Conservation (phyloP, 2,888 invertebrate species). For the Tinea pellionella region DNA sequence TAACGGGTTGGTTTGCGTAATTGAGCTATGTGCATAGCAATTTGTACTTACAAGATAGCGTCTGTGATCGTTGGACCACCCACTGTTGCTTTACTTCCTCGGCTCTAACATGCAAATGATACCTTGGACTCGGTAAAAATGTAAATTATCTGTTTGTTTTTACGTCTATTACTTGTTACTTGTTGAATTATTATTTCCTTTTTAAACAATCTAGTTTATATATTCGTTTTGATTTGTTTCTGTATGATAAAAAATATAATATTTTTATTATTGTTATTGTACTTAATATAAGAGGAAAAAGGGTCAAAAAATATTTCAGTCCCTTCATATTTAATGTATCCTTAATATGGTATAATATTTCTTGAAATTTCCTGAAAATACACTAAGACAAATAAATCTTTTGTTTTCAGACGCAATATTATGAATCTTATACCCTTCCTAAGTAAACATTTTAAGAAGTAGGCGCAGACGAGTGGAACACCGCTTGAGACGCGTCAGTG, state of each 20-base stretch:
- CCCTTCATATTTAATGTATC: neutral
- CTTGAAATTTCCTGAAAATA: neutral
- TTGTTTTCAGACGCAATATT: constrained; percentile 8
- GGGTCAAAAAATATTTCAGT: too few relatives aligned
- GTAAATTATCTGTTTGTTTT: neutral
- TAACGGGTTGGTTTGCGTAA: constrained; percentile 33
- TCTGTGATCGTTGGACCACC: constrained; percentile 35
- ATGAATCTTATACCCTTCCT: constrained; percentile 1
- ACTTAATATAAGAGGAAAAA: too few relatives aligned
- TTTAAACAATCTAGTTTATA: neutral
- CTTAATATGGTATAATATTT: neutral
- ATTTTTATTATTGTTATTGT: too few relatives aligned
- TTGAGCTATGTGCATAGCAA: constrained; percentile 34
- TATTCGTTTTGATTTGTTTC: neutral
- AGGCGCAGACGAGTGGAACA: constrained; percentile 12
- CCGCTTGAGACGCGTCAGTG: constrained; percentile 11
- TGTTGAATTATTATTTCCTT: neutral
- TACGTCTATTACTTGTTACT: neutral
- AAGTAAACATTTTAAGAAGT: constrained; percentile 14
- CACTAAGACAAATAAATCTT: neutral
- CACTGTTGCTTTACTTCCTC: constrained; percentile 21
- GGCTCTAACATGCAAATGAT: constrained; percentile 4
- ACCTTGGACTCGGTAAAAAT: neutral
- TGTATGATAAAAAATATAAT: too few relatives aligned
- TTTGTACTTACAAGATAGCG: constrained; percentile 37